Evolutionary conservation across 1,140 invertebrate species (phyloP).

Genomic region (Proales similis): DNA sequence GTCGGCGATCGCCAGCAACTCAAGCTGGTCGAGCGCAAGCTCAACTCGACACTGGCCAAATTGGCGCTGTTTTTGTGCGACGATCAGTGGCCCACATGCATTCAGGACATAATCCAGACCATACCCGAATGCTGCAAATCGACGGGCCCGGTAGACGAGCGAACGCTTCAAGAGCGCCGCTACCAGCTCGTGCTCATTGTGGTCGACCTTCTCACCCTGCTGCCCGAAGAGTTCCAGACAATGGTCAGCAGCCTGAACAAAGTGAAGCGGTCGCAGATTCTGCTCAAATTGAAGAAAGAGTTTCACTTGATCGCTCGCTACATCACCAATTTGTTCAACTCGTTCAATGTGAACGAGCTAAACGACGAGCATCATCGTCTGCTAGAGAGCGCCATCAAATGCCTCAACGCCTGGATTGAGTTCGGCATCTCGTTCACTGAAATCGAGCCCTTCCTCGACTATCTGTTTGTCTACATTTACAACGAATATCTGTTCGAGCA

Average conservation of each 20-base stretch:
- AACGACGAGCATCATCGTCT: too few species aligned
- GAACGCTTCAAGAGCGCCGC: conserved; percentile 30
- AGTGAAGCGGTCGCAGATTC: conserved; percentile 29
- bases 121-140: conserved; percentile 27
- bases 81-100: conserved; percentile 36
- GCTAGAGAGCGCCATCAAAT: conserved; percentile 31
- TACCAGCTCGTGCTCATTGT: conserved; percentile 29
- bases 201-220: conserved; percentile 13
- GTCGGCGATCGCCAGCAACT: conserved; percentile 33
- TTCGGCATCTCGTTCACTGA: conserved; percentile 28
- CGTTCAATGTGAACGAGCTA: conserved; percentile 30
- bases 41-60: conserved; percentile 29
- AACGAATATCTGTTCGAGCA: conserved; percentile 35
- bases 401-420: conserved; percentile 31
- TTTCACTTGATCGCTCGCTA: conserved; percentile 3
- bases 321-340: conserved; percentile 28
- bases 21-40: conserved; percentile 8
- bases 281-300: conserved; percentile 30
- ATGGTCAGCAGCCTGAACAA: conserved; percentile 20
- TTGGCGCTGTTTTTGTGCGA: conserved; percentile 23
- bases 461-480: conserved; percentile 36
- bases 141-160: too few species aligned
- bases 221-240: conserved; percentile 27
- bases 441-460: conserved; percentile 33
- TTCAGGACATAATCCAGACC: conserved; percentile 15